phyloP scores from a whole-genome alignment of 2,113 vertebrate species.

The Nansenia antarctica region DNA sequence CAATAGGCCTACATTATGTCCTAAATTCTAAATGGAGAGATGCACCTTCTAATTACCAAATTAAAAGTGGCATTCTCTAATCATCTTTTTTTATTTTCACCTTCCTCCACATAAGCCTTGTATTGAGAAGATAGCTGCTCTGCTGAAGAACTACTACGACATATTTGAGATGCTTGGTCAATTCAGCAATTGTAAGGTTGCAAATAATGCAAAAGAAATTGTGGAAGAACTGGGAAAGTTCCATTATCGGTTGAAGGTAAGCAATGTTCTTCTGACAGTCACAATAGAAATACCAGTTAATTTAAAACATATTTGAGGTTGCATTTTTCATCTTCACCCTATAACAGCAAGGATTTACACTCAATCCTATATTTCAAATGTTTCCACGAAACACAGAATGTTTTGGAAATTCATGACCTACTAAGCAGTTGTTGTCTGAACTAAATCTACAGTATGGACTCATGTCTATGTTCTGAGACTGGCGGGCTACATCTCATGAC shows the following conservation, averaged over 20 bases:
- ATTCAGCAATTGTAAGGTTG: conserved; percentile 35
- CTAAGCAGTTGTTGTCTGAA: background rate
- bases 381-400: too few relatives aligned
- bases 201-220: conserved; percentile 21
- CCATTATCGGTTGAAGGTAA: background rate
- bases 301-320: too few relatives aligned
- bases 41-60: too few relatives aligned
- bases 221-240: conserved; percentile 18
- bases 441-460: background rate
- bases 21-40: too few relatives aligned
- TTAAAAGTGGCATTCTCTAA: background rate
- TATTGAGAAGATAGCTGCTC: conserved; percentile 51
- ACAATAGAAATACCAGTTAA: too few relatives aligned
- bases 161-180: conserved; percentile 31
- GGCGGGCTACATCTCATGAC: background rate
- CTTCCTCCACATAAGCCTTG: conserved; percentile 57
- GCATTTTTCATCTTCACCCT: too few relatives aligned
- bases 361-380: too few relatives aligned
- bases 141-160: conserved; percentile 51
- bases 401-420: too few relatives aligned
- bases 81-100: background rate
- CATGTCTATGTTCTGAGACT: background rate
- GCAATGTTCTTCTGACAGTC: background rate
- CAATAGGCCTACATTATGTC: too few relatives aligned
- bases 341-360: too few relatives aligned